These are phyloP conservation scores for Halictus ligatus DNA, from an alignment of 2,888 invertebrate genomes.

Conservation along the genomic window DNA sequence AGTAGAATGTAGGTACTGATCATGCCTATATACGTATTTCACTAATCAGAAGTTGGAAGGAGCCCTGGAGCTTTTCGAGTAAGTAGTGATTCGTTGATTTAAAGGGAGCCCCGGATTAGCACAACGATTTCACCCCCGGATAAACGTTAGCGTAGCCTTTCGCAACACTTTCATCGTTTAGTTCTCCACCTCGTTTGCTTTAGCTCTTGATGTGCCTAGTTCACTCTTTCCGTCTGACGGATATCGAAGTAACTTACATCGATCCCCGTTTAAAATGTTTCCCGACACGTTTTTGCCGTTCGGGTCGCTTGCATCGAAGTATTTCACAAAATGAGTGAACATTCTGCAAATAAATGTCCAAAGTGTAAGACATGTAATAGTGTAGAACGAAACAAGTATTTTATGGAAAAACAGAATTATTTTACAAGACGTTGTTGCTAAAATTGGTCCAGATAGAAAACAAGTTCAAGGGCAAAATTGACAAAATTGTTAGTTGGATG, in stretches of 20 bases:
- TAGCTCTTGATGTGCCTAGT: neutral
- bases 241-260: conserved; percentile 1
- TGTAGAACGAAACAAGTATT: too few relatives aligned
- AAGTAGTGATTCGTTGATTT: neutral
- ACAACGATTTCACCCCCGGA: neutral
- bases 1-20: neutral
- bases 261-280: neutral
- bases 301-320: neutral
- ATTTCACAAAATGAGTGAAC: neutral
- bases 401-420: too few relatives aligned
- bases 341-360: neutral
- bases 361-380: too few relatives aligned
- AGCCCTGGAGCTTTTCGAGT: neutral
- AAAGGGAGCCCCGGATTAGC: neutral
- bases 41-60: neutral
- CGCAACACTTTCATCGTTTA: neutral
- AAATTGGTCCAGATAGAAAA: too few relatives aligned
- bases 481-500: too few relatives aligned
- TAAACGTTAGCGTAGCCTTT: neutral
- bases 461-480: too few relatives aligned
- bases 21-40: neutral
- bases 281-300: neutral
- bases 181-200: conserved; percentile 2
- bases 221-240: neutral
- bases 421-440: too few relatives aligned